A percentile compares a stretch with the other conserved stretches of the same genome.
These are phyloP conservation scores for Escarpia spicata DNA, from an alignment of 2,888 invertebrate species.

Conservation along the genomic window DNA sequence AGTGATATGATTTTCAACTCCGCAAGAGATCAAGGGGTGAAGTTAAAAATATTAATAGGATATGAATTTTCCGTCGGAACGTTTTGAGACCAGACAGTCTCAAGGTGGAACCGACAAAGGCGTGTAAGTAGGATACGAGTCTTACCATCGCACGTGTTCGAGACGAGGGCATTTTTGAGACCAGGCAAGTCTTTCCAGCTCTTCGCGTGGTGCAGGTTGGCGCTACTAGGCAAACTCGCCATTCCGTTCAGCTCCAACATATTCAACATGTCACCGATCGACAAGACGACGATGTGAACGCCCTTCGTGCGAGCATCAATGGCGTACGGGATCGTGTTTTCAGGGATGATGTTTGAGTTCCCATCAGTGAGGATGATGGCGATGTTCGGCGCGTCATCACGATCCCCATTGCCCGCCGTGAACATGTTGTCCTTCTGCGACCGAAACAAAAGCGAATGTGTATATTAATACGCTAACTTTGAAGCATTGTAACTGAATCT, in stretches of 20 bases:
- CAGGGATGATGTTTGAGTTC: constrained; percentile 23
- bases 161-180: constrained; percentile 48
- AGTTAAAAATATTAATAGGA: no score
- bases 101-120: no score
- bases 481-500: no score
- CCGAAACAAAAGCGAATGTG: background rate
- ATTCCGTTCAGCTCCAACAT: constrained; percentile 18
- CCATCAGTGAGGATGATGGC: constrained; percentile 55
- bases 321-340: constrained; percentile 28
- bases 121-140: background rate
- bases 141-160: constrained; percentile 55
- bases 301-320: constrained; percentile 26
- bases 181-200: constrained; percentile 50
- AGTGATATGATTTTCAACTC: no score
- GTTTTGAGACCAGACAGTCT: no score
- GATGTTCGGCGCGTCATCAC: constrained; percentile 53
- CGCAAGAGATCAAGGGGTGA: no score
- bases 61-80: no score
- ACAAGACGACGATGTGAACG: constrained; percentile 23
- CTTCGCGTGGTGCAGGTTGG: constrained; percentile 50
- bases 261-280: constrained; percentile 14
- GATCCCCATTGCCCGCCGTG: constrained; percentile 51
- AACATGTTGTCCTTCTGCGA: constrained; percentile 42
- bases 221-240: constrained; percentile 21
- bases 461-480: background rate